Base-by-base conservation (phyloP, 2,113 vertebrate genomes). In the Psettodes erumei region DNA sequence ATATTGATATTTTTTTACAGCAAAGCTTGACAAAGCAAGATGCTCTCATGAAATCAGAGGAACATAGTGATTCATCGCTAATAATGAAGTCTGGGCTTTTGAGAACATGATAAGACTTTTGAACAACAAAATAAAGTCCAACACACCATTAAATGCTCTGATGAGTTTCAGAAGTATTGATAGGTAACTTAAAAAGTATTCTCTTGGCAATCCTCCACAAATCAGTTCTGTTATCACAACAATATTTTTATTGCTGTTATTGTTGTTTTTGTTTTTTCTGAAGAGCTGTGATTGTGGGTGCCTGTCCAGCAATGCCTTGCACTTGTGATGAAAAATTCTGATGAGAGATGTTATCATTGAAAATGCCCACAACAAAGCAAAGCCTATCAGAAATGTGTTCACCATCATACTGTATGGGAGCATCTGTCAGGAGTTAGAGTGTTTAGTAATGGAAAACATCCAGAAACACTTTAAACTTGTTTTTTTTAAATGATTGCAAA, bases 191-290 rank as follows among this genome's bases (percentile, higher is more conserved):
- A n/a, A 47, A 65, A 51, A 53, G 3, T 0, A 0, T 27, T 10
- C 42, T 42, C 27, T 5, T 32, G 40, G 37, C 45, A 54, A 42
- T 64, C 35, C 35, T 71, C 28, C 67, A 51, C 33, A 27, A 60
- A 50, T 70, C 47, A 47, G 10, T 28, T 28, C n/a, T 74, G 47
- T 40, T 42, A 63, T 48, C 51, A 35, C 37, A 73, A 54, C 61
- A 43, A 42, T 30, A 3, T 27, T 43, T 72, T 60, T 45, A 30
- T 53, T 53, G 15, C 28, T 40, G 61, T 47, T 60, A 19, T 63
- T 19, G 15, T 7, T n/a, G 6, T 27, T 43, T 72, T 60, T 45
- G 30, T 53, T 53, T 53, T 28, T 28, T 48, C n/a, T 5, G 32
- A 51, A 18, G 25, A 40, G 15, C 28, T 40, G 61, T 47, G 60